A percentile compares a stretch with the other conserved stretches of the same genome.
These are phyloP conservation scores for Machimus atricapillus DNA, from an alignment of 2,888 invertebrate species.

Conservation along the genomic window DNA sequence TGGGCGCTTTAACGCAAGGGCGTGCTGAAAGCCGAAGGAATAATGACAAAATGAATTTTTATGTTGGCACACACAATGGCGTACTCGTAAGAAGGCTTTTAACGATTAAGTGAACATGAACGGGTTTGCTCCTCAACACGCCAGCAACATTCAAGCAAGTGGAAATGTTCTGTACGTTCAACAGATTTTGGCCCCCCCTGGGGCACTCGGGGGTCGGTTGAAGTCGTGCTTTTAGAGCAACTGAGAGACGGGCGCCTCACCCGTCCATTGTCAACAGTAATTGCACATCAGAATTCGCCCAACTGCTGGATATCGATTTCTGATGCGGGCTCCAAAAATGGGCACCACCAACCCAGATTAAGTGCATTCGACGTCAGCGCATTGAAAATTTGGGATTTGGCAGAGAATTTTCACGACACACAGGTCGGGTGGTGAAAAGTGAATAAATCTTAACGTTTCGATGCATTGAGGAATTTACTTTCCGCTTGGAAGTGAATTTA, in stretches of 20 bases:
- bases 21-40: not conserved
- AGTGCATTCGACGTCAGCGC: not conserved
- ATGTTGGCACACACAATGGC: not conserved
- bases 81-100: not conserved
- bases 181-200: not conserved
- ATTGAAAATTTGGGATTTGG: not conserved
- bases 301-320: not conserved
- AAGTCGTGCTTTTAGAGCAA: not conserved
- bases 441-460: not conserved
- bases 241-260: not conserved
- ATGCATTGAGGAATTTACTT: not conserved
- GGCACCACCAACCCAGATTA: not conserved
- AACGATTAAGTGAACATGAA: constrained; percentile 28
- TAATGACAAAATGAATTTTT: constrained; percentile 14
- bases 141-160: not conserved
- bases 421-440: not conserved
- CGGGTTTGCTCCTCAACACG: not conserved
- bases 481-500: not conserved
- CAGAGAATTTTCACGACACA: not conserved
- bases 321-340: not conserved
- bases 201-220: not conserved
- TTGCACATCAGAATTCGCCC: not conserved
- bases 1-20: not conserved
- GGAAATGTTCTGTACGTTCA: not conserved
- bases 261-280: not conserved